Conservation (phyloP, 2,113 vertebrate genomes). For the Sphyrna mokarran region DNA sequence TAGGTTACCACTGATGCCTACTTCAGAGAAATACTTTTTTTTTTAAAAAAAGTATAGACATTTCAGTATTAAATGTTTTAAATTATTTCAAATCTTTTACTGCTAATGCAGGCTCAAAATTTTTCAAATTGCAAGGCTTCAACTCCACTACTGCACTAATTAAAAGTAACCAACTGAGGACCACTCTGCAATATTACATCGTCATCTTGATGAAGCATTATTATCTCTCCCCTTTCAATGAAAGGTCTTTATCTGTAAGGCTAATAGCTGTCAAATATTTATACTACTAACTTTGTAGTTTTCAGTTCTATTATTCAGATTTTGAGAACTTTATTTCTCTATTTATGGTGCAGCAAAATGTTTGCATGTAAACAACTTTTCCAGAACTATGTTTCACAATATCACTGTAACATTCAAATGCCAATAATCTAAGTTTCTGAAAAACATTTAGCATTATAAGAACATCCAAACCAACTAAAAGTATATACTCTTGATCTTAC, state of each 20-base stretch:
- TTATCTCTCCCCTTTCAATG: neutral
- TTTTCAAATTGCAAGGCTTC: neutral
- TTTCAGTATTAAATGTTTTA: neutral
- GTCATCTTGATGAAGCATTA: neutral
- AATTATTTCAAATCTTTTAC: neutral
- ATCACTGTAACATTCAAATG: neutral
- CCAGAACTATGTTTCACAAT: neutral
- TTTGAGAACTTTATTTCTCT: neutral
- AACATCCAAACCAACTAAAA: neutral
- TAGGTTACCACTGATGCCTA: neutral
- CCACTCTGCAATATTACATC: neutral
- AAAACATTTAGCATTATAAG: neutral
- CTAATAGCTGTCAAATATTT: neutral
- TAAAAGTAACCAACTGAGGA: neutral
- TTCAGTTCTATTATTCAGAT: neutral
- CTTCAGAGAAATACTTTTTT: neutral
- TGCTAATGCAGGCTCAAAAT: neutral
- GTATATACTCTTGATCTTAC: constrained; percentile 54
- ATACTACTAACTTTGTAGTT: neutral
- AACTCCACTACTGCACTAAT: neutral
- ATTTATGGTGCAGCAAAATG: neutral
- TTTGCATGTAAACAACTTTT: neutral
- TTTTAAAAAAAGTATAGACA: neutral
- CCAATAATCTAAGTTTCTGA: neutral
- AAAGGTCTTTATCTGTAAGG: neutral